Percentiles rank a stretch among this genome's conserved stretches.
phyloP scores from a whole-genome alignment of 2,113 vertebrate genomes.

The Aythya baeri region DNA sequence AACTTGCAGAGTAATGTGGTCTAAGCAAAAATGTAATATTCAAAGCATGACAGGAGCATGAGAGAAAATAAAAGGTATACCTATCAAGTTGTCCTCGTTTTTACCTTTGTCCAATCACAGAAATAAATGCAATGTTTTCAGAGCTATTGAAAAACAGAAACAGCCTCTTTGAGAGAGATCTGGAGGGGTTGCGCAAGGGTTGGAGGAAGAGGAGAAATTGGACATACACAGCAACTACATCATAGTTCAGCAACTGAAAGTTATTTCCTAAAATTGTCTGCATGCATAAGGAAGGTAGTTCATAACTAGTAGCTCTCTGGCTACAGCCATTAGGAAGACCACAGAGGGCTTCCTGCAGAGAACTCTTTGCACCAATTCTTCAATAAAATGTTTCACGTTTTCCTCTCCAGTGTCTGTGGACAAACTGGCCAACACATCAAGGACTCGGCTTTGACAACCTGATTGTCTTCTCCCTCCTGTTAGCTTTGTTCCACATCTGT shows the following conservation, averaged over 20 bases:
- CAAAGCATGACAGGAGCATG: background rate
- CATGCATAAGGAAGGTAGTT: background rate
- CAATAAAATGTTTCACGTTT: background rate
- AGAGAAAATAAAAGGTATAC: background rate
- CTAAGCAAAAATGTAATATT: background rate
- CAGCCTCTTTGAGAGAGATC: background rate
- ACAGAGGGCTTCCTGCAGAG: background rate
- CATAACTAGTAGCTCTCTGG: too few relatives aligned
- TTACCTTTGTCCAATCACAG: background rate
- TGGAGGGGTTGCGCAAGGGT: too few relatives aligned
- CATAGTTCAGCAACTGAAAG: background rate
- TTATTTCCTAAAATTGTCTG: background rate
- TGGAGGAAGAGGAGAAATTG: background rate
- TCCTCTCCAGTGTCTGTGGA: background rate
- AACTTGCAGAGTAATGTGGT: background rate
- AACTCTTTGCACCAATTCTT: background rate
- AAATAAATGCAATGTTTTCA: background rate
- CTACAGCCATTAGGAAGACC: background rate
- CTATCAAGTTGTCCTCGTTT: background rate
- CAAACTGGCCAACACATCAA: background rate
- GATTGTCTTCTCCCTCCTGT: background rate
- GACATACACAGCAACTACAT: background rate
- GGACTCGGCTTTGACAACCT: background rate
- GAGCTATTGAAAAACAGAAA: background rate
- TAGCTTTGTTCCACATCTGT: background rate